These are phyloP conservation scores for Netelia virgata DNA, from an alignment of 2,888 invertebrate genomes.

Conservation along the genomic window DNA sequence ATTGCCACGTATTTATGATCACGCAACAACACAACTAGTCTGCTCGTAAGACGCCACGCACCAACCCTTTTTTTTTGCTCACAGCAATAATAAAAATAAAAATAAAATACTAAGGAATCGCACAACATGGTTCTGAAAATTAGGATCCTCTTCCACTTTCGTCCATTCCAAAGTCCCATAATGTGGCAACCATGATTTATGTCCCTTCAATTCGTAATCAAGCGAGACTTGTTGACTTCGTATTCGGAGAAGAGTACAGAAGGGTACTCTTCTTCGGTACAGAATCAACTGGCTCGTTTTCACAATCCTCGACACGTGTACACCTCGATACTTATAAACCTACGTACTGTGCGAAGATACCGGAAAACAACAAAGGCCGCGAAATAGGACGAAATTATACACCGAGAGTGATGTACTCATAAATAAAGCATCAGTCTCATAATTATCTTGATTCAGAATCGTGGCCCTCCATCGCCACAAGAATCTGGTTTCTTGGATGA, in stretches of 20 bases:
- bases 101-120: too few relatives aligned
- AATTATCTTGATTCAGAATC: conserved; percentile 28
- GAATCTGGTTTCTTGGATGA: conserved; percentile 13
- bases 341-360: conserved; percentile 8
- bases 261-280: too few relatives aligned
- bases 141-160: conserved; percentile 3
- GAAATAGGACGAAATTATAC: neutral
- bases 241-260: neutral
- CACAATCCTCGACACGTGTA: conserved; percentile 13
- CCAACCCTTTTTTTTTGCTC: too few relatives aligned
- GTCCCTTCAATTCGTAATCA: conserved; percentile 77
- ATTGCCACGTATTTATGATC: too few relatives aligned
- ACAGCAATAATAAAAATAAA: too few relatives aligned
- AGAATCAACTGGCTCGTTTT: conserved; percentile 42
- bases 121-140: conserved; percentile 12
- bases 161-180: neutral
- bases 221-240: conserved; percentile 70
- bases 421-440: conserved; percentile 52
- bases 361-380: neutral
- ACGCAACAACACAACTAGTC: too few relatives aligned
- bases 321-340: neutral
- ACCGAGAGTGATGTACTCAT: conserved; percentile 41
- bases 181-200: conserved; percentile 37
- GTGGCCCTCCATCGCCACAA: conserved; percentile 1
- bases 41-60: too few relatives aligned